Percentiles rank a stretch among this genome's conserved stretches.
These are phyloP conservation scores for Calliphora vicina DNA, from an alignment of 1,140 invertebrate species.

Conservation along the genomic window DNA sequence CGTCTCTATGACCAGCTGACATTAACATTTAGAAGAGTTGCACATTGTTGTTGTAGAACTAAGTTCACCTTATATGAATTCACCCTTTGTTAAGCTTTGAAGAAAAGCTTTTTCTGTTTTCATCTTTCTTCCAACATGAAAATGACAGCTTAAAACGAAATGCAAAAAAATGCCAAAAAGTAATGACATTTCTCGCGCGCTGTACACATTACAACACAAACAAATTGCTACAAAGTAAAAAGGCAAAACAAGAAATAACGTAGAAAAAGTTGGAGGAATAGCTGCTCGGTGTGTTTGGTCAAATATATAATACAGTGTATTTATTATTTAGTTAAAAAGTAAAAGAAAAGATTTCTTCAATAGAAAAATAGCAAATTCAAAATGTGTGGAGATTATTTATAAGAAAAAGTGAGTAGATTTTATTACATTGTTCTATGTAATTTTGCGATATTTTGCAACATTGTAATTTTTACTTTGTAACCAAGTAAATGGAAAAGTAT, in stretches of 20 bases:
- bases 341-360: not conserved
- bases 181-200: conserved; percentile 20
- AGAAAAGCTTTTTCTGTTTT: too few relatives aligned
- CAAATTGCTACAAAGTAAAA: conserved; percentile 37
- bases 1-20: too few relatives aligned
- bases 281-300: not conserved
- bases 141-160: not conserved
- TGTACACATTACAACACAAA: conserved; percentile 31
- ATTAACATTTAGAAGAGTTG: too few relatives aligned
- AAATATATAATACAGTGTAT: not conserved
- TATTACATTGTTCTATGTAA: not conserved
- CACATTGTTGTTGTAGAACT: too few relatives aligned
- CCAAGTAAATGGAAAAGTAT: conserved; percentile 17
- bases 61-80: too few relatives aligned
- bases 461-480: conserved; percentile 21
- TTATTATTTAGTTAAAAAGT: not conserved
- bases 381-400: not conserved
- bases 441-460: conserved; percentile 6
- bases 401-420: conserved; percentile 20
- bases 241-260: conserved; percentile 5
- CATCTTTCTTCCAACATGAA: not conserved
- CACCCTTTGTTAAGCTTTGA: not conserved
- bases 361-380: not conserved
- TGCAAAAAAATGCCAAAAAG: not conserved
- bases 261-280: conserved; percentile 22